phyloP scores from a whole-genome alignment of 2,113 vertebrate genomes.

The Lanius collurio region DNA sequence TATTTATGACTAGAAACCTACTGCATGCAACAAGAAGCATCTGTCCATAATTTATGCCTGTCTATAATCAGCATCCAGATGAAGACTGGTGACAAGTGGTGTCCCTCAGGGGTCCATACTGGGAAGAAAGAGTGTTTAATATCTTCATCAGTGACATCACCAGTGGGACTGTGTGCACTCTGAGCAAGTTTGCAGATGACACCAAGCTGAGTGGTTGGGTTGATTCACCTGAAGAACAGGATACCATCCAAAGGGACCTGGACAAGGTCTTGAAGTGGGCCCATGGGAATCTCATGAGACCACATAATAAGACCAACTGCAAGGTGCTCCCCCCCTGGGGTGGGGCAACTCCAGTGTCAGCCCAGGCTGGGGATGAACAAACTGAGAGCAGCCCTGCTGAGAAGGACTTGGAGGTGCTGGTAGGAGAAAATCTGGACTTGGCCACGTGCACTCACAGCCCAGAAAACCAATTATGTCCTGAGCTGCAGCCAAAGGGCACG shows the following conservation, averaged over 20 bases:
- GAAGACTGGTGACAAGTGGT: background rate
- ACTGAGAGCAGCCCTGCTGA: fast-evolving
- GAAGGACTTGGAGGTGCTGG: background rate
- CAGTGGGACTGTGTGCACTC: background rate
- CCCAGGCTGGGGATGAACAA: background rate
- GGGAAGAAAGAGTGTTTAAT: background rate
- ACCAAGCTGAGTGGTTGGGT: background rate
- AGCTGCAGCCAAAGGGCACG: fast-evolving
- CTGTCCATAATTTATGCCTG: background rate
- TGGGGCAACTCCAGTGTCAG: background rate
- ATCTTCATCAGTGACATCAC: background rate
- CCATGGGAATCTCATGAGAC: background rate
- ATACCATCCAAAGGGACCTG: background rate
- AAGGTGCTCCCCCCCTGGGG: background rate
- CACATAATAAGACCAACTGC: background rate
- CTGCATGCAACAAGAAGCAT: background rate
- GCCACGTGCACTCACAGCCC: background rate
- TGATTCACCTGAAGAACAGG: background rate
- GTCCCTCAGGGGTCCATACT: background rate
- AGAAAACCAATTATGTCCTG: background rate
- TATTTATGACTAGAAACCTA: background rate
- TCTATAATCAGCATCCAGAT: background rate
- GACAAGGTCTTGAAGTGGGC: background rate
- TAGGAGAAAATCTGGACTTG: background rate
- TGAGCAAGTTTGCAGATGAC: background rate